Base-by-base conservation (phyloP, 2,888 invertebrate species). In the Volucella inanis region DNA sequence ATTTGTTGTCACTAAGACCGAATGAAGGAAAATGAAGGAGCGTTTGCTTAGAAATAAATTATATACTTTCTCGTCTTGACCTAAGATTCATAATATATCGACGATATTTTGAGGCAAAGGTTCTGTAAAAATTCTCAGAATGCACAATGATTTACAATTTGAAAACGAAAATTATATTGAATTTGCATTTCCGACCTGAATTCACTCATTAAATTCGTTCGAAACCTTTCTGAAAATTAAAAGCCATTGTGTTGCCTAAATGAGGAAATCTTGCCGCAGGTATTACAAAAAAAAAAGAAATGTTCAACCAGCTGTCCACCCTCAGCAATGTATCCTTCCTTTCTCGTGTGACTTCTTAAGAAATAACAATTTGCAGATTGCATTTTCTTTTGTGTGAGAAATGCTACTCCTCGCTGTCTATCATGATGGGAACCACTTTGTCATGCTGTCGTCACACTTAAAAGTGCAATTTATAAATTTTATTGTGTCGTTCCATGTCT, bases 401-500 rank as follows among this genome's bases (percentile, higher is more conserved):
- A 50, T 64, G 70, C 41, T 45, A 47, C 11, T 3, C 18, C 11
- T 39, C 47, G 10, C 70, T 80, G 75, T 71, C 84, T 52, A 71
- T 80, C 70, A 84, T 11, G 18, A 14, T 50, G 49, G 75, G 80
- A 80, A 67, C 68, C 81, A 85, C 85, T 85, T 81, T 85, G 85
- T 85, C 81, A 77, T 81, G 54, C 76, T 81, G 85, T 85, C 85
- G 67, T 77, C 85, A 81, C 81, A 81, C 81, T 85, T 81, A 85
- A 77, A 85, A 81, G 85, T 81, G 81, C 76, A 85, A 85, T 85
- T 81, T 76, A 77, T 85, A 85, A 85, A 85, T 85, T 81, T 85
- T 81, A 81, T 85, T 85, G 76, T 81, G 75, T 70, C 62, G 49
- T 77, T 62, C 62, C 57, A 57, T 74, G 70, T 78, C 72, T 52